Evolutionary conservation across 2,113 vertebrate genomes (phyloP).

Genomic region (Petrocephalus zakoni): DNA sequence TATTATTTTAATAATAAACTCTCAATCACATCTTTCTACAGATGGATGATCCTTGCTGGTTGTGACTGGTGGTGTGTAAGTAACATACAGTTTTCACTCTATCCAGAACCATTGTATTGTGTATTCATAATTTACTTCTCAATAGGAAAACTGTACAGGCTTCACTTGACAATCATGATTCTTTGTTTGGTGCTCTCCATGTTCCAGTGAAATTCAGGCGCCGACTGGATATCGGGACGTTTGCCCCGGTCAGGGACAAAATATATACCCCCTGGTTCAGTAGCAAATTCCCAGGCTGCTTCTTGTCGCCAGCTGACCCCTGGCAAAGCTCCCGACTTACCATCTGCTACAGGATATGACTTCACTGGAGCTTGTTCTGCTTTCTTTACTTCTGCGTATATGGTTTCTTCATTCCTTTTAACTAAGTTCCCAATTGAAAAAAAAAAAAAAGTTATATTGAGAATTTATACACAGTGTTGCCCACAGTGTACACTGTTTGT

Average conservation of each 20-base stretch:
- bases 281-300: background rate
- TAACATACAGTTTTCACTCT: background rate
- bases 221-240: background rate
- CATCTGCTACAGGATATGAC: background rate
- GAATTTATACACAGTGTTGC: background rate
- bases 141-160: background rate
- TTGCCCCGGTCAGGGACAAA: background rate
- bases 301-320: background rate
- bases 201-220: too few relatives aligned
- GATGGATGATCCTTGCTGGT: background rate
- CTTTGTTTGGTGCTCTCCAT: background rate
- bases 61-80: background rate
- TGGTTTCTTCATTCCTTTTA: background rate
- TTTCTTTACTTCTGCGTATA: slow-evolving; percentile 30
- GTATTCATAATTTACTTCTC: background rate
- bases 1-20: background rate
- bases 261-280: background rate
- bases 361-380: background rate
- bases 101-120: background rate
- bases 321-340: background rate
- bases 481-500: background rate
- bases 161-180: background rate
- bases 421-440: background rate
- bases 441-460: background rate
- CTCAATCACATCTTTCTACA: background rate